A percentile compares a stretch with the other conserved stretches of the same genome.
Evolutionary conservation across 2,797 vertebrate species (phyloP).

Genomic region (Sebastes matsubarae): DNA sequence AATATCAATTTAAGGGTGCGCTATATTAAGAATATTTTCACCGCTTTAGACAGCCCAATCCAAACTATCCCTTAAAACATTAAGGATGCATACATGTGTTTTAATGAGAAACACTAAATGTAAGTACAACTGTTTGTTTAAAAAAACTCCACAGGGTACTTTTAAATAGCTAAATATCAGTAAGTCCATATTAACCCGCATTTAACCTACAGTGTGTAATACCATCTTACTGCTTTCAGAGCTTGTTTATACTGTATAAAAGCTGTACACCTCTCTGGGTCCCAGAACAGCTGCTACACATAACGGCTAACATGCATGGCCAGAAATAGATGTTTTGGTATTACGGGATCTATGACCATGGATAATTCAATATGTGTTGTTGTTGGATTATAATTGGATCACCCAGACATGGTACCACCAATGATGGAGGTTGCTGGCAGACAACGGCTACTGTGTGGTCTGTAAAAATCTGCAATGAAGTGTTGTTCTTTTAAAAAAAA

Average conservation of each 20-base stretch:
- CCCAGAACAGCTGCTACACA: constrained; percentile 14
- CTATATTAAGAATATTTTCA: neutral
- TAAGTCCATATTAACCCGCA: constrained; percentile 6
- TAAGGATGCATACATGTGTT: neutral
- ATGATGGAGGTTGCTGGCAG: no score
- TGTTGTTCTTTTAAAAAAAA: no score
- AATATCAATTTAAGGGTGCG: neutral
- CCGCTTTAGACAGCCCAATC: neutral
- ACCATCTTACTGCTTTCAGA: neutral
- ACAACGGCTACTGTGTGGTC: no score
- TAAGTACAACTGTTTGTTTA: neutral
- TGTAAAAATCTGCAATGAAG: no score
- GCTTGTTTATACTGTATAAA: neutral
- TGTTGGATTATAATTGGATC: constrained; percentile 1
- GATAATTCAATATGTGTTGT: neutral
- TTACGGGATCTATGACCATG: neutral
- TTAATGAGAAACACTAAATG: neutral
- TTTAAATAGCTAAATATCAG: constrained; percentile 5
- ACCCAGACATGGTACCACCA: neutral
- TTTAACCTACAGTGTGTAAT: constrained; percentile 5
- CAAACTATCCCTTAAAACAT: neutral
- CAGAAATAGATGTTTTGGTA: constrained; percentile 7
- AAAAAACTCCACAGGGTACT: neutral
- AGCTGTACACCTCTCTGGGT: no score
- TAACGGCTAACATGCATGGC: constrained; percentile 30